phyloP scores from a whole-genome alignment of 1,140 invertebrate species.

The Neuroterus valhalla region DNA sequence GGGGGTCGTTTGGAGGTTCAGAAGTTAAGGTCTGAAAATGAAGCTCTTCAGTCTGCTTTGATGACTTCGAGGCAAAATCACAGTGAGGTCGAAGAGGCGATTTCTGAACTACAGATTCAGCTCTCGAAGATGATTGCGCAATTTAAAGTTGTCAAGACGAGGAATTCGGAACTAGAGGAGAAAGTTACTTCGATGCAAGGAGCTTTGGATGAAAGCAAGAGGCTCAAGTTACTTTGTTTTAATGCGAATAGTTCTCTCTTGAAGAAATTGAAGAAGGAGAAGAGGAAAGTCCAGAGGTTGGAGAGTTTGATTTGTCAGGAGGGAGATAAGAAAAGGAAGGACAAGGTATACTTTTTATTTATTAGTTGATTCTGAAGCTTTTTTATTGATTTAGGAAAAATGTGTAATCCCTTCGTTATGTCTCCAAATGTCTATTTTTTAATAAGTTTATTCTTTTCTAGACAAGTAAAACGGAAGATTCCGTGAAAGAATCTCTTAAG shows the following conservation, averaged over 20 bases:
- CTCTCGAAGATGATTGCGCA: conserved; percentile 64
- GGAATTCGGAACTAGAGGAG: conserved; percentile 60
- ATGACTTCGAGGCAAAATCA: conserved; percentile 61
- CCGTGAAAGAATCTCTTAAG: conserved; percentile 51
- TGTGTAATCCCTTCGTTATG: background rate
- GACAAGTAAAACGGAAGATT: conserved; percentile 52
- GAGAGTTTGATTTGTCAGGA: conserved; percentile 49
- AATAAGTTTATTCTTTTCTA: conserved; percentile 42
- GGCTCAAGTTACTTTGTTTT: conserved; percentile 54
- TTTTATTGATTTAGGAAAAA: background rate
- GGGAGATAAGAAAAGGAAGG: conserved; percentile 17
- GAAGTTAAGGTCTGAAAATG: conserved; percentile 57
- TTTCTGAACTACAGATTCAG: conserved; percentile 59
- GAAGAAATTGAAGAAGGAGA: conserved; percentile 56
- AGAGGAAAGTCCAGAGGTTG: conserved; percentile 48
- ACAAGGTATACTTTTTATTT: conserved; percentile 34
- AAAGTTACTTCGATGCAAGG: conserved; percentile 57
- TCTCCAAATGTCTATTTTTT: background rate
- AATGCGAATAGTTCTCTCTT: conserved; percentile 55
- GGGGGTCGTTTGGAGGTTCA: conserved; percentile 46
- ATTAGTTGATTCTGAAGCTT: background rate
- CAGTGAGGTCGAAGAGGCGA: conserved; percentile 61
- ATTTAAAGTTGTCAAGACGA: conserved; percentile 62
- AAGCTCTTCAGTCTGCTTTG: conserved; percentile 53
- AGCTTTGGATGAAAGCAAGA: conserved; percentile 58